Base-by-base conservation (phyloP, 1,140 invertebrate genomes). In the Cepaea nemoralis region DNA sequence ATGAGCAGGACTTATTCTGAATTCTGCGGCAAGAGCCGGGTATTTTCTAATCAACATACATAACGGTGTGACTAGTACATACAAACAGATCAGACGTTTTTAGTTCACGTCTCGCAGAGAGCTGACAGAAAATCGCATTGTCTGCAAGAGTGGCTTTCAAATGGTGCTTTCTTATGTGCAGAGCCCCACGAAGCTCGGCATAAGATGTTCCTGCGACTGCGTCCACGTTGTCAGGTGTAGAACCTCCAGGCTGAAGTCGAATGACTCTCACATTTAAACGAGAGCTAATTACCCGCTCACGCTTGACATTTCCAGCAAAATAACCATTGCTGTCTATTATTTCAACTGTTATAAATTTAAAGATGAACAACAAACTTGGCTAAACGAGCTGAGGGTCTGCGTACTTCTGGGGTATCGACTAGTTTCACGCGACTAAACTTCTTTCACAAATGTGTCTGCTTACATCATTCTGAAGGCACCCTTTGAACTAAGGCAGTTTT, bases 41-140 rank as follows among this genome's bases (percentile, higher is more conserved):
- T 24, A 39, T 71, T 71, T 71, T 45, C 40, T 45, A 71, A 71
- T 71, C 69, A 71, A 71, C 37, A 39, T 71, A 71, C 69, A 71
- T 39, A 71, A 10, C 69, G n/a, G 69, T 27, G 24, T 39, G 69
- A 40, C 2, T 5, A 27, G 69, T 45, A 24, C 40, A 71, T 37
- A 71, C 8, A 71, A 39, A 71, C 69, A 71, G n/a, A 39, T 40
- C 35, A 45, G 8, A 24, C 37, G 31, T 71, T 71, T 37, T 63
- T 63, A 31, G 27, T 31, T 31, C 27, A 31, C 16, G 22, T 63
- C 59, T 31, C 16, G 27, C 59, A 63, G 59, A 63, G 33, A 63
- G 22, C 35, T 1, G 33, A 1, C n/a, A 39, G 35, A 71, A 71
- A 71, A 71, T 40, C 39, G 40, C n/a, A 40, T 31, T 10, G 33